phyloP scores from a whole-genome alignment of 1,140 invertebrate genomes.

The Portunus trituberculatus region DNA sequence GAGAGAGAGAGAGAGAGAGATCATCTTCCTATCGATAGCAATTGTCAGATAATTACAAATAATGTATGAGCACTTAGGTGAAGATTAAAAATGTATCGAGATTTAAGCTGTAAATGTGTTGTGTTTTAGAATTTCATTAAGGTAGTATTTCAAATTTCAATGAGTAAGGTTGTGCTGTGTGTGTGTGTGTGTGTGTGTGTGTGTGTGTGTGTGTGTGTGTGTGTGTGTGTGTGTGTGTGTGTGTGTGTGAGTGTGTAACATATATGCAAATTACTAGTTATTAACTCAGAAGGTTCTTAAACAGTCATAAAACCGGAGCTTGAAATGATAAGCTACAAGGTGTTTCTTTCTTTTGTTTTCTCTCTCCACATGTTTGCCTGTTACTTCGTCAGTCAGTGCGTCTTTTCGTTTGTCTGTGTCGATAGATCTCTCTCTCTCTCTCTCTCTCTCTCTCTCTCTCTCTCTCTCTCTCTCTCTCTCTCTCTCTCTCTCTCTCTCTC shows the following conservation, averaged over 20 bases:
- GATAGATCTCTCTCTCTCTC: background rate
- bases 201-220: conserved; percentile 59
- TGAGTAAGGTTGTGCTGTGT: background rate
- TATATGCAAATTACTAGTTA: background rate
- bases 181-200: conserved; percentile 36
- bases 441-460: conserved; percentile 1
- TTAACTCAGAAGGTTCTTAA: background rate
- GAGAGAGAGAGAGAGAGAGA: background rate
- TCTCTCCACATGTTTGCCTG: background rate
- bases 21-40: too few species aligned
- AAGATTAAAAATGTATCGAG: too few species aligned
- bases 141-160: too few species aligned
- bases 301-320: background rate
- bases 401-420: background rate
- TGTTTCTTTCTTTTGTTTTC: too few species aligned
- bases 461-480: background rate
- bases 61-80: too few species aligned
- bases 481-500: too few species aligned
- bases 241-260: background rate
- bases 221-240: conserved; percentile 57
- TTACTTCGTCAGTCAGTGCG: background rate
- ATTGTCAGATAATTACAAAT: too few species aligned
- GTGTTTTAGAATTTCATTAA: too few species aligned
- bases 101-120: too few species aligned
- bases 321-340: background rate